phyloP scores from a whole-genome alignment of 92 coral and sea anemone species.

The Siderastrea siderea region DNA sequence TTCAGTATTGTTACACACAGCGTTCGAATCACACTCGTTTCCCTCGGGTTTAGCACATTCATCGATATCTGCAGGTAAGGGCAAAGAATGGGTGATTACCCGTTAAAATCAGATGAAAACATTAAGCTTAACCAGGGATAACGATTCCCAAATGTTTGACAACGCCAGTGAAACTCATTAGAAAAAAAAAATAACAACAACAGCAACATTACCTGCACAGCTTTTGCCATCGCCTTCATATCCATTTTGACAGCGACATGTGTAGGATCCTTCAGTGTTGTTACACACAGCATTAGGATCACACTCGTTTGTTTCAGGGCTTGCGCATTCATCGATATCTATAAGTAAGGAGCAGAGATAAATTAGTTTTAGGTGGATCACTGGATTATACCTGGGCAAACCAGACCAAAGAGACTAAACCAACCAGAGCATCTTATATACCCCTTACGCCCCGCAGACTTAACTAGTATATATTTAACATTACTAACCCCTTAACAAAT shows the following conservation, averaged over 20 bases:
- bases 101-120: too few relatives aligned
- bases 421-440: too few relatives aligned
- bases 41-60: slow-evolving; percentile 11
- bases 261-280: slow-evolving; percentile 72
- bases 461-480: too few relatives aligned
- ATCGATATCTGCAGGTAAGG: not conserved
- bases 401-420: too few relatives aligned
- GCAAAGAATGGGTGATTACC: not conserved
- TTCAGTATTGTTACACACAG: not conserved
- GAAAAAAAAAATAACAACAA: too few relatives aligned
- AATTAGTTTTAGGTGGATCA: not conserved
- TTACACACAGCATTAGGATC: slow-evolving; percentile 57
- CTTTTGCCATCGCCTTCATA: slow-evolving; percentile 68
- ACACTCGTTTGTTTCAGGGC: slow-evolving; percentile 29
- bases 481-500: too few relatives aligned
- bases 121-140: too few relatives aligned
- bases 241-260: slow-evolving; percentile 61
- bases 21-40: not conserved
- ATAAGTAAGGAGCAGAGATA: not conserved
- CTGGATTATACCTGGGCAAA: too few relatives aligned
- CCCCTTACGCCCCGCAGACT: too few relatives aligned
- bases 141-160: too few relatives aligned
- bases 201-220: too few relatives aligned
- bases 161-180: too few relatives aligned
- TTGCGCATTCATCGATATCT: slow-evolving; percentile 61